phyloP scores from a whole-genome alignment of 2,113 vertebrate genomes.

The Urocolius indicus region DNA sequence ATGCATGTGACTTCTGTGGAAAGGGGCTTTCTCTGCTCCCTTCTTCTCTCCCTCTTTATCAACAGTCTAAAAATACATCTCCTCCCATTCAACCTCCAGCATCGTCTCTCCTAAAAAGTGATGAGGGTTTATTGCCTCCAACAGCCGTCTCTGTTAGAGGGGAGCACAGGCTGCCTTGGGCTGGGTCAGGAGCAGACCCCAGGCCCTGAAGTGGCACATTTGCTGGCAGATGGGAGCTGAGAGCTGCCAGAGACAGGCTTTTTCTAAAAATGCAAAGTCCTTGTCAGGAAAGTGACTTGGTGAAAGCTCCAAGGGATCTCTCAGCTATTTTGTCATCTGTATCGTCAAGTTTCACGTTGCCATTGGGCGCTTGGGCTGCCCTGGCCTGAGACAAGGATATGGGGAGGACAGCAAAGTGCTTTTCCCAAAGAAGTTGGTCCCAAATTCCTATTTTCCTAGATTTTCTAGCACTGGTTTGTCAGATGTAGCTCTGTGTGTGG shows the following conservation, averaged over 20 bases:
- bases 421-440: background rate
- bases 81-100: background rate
- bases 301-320: background rate
- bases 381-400: fast-evolving
- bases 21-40: constrained; percentile 50
- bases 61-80: constrained; percentile 56
- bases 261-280: background rate
- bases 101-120: background rate
- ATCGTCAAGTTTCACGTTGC: background rate
- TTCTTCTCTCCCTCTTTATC: constrained; percentile 20
- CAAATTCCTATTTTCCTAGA: fast-evolving
- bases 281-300: background rate
- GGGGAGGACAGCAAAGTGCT: fast-evolving
- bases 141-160: background rate
- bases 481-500: fast-evolving
- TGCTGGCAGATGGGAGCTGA: background rate
- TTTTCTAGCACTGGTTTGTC: background rate
- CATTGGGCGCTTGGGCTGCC: background rate
- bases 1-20: constrained; percentile 73
- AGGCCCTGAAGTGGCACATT: background rate
- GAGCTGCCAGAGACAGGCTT: background rate
- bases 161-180: background rate
- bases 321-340: background rate
- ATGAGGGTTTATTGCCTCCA: background rate
- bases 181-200: background rate